A percentile compares a stretch with the other conserved stretches of the same genome.
Conservation (phyloP, 2,888 invertebrate genomes). For the Stramonita haemastoma region DNA sequence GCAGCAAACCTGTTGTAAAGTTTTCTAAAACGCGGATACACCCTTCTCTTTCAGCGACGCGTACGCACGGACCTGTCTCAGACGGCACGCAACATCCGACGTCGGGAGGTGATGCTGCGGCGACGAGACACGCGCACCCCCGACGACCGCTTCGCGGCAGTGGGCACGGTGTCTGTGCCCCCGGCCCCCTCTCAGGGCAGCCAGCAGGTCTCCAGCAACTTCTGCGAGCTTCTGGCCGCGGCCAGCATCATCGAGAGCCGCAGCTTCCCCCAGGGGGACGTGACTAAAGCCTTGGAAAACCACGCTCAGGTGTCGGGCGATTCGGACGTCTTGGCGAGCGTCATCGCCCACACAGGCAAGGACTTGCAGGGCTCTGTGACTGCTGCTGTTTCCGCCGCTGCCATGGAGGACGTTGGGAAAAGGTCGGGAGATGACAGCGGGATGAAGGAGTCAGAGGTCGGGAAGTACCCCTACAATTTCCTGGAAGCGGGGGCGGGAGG, state of each 20-base stretch:
- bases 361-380: background rate
- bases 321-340: background rate
- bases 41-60: conserved; percentile 41
- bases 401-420: background rate
- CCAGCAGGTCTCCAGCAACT: conserved; percentile 35
- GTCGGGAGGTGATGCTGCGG: conserved; percentile 44
- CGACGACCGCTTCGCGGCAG: conserved; percentile 34
- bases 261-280: conserved; percentile 14
- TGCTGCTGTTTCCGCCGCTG: background rate
- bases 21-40: background rate
- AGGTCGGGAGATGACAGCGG: background rate
- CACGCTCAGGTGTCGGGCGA: conserved; percentile 31
- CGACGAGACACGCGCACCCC: conserved; percentile 31
- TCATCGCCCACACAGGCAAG: conserved; percentile 1
- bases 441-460: background rate
- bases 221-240: conserved; percentile 51
- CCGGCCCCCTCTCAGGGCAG: background rate
- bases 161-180: conserved; percentile 36
- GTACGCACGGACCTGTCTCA: conserved; percentile 50
- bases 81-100: conserved; percentile 51
- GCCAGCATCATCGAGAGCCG: conserved; percentile 52
- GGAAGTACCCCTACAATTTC: conserved; percentile 4
- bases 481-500: background rate
- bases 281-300: background rate
- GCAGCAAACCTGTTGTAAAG: too few species aligned